Evolutionary conservation across 1,140 invertebrate genomes (phyloP).

Genomic region (Calycopis cecrops): DNA sequence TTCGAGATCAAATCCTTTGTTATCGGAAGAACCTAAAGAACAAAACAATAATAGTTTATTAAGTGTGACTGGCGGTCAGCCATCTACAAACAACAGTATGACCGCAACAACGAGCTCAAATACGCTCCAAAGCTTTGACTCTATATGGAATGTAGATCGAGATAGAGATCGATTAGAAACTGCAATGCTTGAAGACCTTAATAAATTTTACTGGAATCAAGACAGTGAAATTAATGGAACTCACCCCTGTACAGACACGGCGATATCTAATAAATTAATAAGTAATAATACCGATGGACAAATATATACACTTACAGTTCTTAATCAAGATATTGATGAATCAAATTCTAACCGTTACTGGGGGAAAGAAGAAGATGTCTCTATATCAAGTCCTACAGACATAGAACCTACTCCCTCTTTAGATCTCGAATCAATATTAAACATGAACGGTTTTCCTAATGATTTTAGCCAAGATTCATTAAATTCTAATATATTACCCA

Average conservation of each 20-base stretch:
- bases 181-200: constrained; percentile 85
- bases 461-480: constrained; percentile 67
- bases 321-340: constrained; percentile 79
- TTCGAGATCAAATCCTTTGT: constrained; percentile 67
- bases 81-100: constrained; percentile 53
- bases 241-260: constrained; percentile 64
- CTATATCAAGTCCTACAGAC: constrained; percentile 76
- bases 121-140: constrained; percentile 75
- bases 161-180: constrained; percentile 81
- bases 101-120: constrained; percentile 61
- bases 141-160: constrained; percentile 84
- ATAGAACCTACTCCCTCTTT: constrained; percentile 76
- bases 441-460: constrained; percentile 77
- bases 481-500: constrained; percentile 63
- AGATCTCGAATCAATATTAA: constrained; percentile 80
- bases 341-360: constrained; percentile 68
- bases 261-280: constrained; percentile 70
- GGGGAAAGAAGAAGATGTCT: constrained; percentile 74
- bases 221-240: constrained; percentile 75
- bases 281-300: constrained; percentile 76
- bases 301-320: constrained; percentile 81
- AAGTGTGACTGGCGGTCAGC: constrained; percentile 57
- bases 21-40: constrained; percentile 76
- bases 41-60: constrained; percentile 82
- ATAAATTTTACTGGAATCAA: constrained; percentile 86